These are phyloP conservation scores for Bos indicus DNA, from an alignment of 2,113 vertebrate species.

Conservation along the genomic window DNA sequence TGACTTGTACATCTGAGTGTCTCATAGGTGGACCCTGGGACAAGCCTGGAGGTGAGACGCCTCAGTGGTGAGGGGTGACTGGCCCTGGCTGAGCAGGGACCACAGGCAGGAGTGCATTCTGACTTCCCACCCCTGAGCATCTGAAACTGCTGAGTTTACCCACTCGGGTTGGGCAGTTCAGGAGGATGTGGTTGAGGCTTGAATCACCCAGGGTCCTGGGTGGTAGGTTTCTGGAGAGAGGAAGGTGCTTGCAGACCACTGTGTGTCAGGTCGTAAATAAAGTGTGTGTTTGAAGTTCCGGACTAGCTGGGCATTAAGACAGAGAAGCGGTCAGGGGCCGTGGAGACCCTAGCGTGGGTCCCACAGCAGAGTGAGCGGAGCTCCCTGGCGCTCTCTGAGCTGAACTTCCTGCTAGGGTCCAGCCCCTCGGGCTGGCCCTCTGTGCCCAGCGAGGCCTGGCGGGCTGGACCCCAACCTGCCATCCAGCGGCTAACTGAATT, in stretches of 20 bases:
- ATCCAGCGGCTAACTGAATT: neutral
- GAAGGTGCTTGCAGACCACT: neutral
- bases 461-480: neutral
- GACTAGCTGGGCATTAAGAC: neutral
- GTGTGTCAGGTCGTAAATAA: neutral
- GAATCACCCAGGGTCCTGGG: neutral
- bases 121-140: neutral
- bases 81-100: neutral
- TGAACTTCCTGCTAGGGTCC: neutral
- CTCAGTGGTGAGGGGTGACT: neutral
- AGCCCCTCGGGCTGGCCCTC: neutral
- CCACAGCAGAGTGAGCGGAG: neutral
- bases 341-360: neutral
- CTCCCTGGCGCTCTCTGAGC: neutral
- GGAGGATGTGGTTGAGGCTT: neutral
- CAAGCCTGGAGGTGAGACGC: neutral
- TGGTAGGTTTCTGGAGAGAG: neutral
- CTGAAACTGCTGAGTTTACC: neutral
- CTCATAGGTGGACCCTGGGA: neutral
- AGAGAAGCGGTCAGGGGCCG: neutral
- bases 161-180: neutral
- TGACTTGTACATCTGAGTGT: neutral
- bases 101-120: neutral
- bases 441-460: rapidly evolving
- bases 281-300: neutral